phyloP scores from a whole-genome alignment of 2,797 vertebrate genomes.

The Pseudochirops cupreus region DNA sequence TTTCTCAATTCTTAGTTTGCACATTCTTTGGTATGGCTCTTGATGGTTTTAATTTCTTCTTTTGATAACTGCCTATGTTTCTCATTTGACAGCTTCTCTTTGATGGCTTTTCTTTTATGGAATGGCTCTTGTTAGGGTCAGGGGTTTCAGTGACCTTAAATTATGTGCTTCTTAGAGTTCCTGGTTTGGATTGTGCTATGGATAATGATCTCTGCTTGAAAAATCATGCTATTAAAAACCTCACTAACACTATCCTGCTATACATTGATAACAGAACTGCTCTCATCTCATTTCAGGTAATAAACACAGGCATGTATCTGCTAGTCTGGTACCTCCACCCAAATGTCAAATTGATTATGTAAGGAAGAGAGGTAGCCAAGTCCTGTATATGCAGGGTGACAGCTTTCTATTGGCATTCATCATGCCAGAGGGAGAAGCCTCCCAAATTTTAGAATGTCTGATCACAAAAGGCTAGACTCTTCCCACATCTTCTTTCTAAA shows the following conservation, averaged over 20 bases:
- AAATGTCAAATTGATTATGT: slow-evolving; percentile 77
- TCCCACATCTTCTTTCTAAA: slow-evolving; percentile 44
- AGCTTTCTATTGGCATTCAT: slow-evolving; percentile 66
- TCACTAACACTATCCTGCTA: not conserved
- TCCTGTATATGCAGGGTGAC: slow-evolving; percentile 57
- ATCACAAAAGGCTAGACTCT: slow-evolving; percentile 33
- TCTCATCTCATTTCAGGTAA: slow-evolving; percentile 65
- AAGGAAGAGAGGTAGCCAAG: slow-evolving; percentile 64
- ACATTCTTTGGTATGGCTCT: not conserved
- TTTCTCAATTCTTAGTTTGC: not conserved
- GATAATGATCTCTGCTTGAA: slow-evolving; percentile 52
- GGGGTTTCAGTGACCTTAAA: not conserved
- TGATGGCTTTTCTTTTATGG: not conserved
- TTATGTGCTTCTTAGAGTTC: slow-evolving; percentile 11
- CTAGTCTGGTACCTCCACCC: slow-evolving; percentile 55
- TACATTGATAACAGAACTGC: slow-evolving; percentile 64
- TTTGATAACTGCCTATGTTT: not conserved
- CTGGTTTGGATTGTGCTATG: slow-evolving; percentile 27
- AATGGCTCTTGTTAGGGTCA: not conserved
- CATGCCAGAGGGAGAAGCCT: slow-evolving; percentile 52
- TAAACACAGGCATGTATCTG: slow-evolving; percentile 65
- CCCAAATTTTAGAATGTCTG: slow-evolving; percentile 37
- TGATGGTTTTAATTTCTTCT: not conserved
- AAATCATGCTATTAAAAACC: slow-evolving; percentile 43
- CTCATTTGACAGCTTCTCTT: not conserved